Conservation (phyloP, 2,888 invertebrate species). For the Anthrax anthrax region DNA sequence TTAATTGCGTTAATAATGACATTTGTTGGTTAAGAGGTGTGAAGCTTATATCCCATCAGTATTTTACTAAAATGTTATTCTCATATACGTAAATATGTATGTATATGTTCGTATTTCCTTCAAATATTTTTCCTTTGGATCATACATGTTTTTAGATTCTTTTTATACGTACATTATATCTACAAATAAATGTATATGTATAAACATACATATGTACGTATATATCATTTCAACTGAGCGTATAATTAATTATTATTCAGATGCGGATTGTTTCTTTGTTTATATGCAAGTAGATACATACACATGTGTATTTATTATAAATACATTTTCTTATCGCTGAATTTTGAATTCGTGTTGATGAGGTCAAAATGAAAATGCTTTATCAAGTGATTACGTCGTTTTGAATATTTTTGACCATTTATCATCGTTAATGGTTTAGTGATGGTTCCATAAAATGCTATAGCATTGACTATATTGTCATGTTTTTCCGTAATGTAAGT, state of each 20-base stretch:
- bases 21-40: conserved; percentile 1
- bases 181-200: too few relatives aligned
- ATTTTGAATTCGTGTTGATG: conserved; percentile 2
- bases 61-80: background rate
- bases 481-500: too few relatives aligned
- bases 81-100: too few relatives aligned
- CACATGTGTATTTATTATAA: background rate
- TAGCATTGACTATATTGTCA: too few relatives aligned
- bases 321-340: background rate
- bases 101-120: too few relatives aligned
- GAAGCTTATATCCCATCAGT: background rate
- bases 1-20: conserved; percentile 4
- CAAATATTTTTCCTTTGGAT: too few relatives aligned
- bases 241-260: conserved; percentile 5
- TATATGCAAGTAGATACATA: background rate
- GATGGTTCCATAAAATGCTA: background rate
- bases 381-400: conserved; percentile 5
- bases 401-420: conserved; percentile 1
- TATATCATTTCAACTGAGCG: background rate
- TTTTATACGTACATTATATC: too few relatives aligned
- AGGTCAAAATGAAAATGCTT: background rate
- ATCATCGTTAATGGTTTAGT: conserved; percentile 6
- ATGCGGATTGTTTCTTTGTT: conserved; percentile 3
- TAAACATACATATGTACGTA: background rate
- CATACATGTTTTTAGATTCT: too few relatives aligned